Conservation (phyloP, 2,113 vertebrate genomes). For the Channa maculata region DNA sequence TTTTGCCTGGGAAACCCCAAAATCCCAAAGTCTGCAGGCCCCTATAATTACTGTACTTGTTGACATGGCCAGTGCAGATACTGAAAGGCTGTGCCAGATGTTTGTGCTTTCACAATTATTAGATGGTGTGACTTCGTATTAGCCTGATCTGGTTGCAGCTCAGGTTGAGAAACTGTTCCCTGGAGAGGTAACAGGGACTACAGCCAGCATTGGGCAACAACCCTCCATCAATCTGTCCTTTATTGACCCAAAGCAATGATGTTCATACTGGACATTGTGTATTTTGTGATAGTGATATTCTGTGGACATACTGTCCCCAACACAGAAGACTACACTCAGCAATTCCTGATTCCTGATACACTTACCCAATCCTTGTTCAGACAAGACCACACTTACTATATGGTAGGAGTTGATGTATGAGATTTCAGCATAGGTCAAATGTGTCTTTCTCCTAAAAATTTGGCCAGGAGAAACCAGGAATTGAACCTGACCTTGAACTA, state of each 20-base stretch:
- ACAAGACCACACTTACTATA: not conserved
- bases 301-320: not conserved
- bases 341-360: not conserved
- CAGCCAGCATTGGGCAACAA: slow-evolving; percentile 36
- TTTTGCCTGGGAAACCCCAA: no score
- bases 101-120: slow-evolving; percentile 31
- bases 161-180: slow-evolving; percentile 42
- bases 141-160: slow-evolving; percentile 13
- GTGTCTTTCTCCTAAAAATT: no score
- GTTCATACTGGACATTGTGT: not conserved
- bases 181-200: slow-evolving; percentile 14
- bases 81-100: not conserved
- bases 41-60: not conserved
- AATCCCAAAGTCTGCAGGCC: no score
- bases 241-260: not conserved
- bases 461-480: no score
- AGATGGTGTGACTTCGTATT: not conserved
- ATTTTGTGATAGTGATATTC: not conserved
- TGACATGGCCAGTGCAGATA: not conserved
- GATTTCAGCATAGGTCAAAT: not conserved
- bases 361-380: not conserved
- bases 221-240: not conserved
- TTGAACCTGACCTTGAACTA: no score
- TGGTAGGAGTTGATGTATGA: not conserved
- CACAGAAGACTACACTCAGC: no score